These are phyloP conservation scores for Cassiopea xamachana DNA, from an alignment of 30 jellyfish, hydroid and myxozoan genomes.

Conservation along the genomic window DNA sequence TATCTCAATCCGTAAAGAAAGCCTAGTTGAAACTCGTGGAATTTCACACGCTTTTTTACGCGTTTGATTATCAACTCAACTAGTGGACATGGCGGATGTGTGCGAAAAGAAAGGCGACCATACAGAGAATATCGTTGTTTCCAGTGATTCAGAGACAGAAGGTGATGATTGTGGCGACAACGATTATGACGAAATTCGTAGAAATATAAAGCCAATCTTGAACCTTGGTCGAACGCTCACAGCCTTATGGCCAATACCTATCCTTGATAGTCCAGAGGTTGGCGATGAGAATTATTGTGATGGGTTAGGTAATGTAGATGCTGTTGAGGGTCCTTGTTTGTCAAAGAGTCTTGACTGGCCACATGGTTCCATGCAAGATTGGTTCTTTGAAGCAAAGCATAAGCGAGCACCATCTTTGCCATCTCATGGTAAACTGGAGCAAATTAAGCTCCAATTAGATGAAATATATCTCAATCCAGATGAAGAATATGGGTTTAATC, in stretches of 20 bases:
- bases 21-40: neutral
- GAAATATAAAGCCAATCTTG: slow-evolving; percentile 75
- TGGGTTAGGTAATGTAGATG: neutral
- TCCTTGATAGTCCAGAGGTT: slow-evolving; percentile 36
- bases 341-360: slow-evolving; percentile 65
- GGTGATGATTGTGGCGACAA: slow-evolving; percentile 82
- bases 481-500: slow-evolving; percentile 93
- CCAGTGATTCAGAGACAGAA: slow-evolving; percentile 81
- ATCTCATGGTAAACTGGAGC: slow-evolving; percentile 53
- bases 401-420: slow-evolving; percentile 81
- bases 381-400: slow-evolving; percentile 50
- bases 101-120: neutral
- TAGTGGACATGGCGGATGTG: neutral
- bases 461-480: slow-evolving; percentile 74
- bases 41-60: neutral
- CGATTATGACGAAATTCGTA: slow-evolving; percentile 71
- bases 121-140: neutral
- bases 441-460: slow-evolving; percentile 68
- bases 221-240: slow-evolving; percentile 83
- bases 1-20: no score
- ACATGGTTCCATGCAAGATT: slow-evolving; percentile 21
- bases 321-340: slow-evolving; percentile 15
- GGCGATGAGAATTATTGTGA: slow-evolving; percentile 10
- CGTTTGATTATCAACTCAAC: neutral
- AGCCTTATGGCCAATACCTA: slow-evolving; percentile 59